Base-by-base conservation (phyloP, 1,140 invertebrate genomes). In the Drusus annulatus region DNA sequence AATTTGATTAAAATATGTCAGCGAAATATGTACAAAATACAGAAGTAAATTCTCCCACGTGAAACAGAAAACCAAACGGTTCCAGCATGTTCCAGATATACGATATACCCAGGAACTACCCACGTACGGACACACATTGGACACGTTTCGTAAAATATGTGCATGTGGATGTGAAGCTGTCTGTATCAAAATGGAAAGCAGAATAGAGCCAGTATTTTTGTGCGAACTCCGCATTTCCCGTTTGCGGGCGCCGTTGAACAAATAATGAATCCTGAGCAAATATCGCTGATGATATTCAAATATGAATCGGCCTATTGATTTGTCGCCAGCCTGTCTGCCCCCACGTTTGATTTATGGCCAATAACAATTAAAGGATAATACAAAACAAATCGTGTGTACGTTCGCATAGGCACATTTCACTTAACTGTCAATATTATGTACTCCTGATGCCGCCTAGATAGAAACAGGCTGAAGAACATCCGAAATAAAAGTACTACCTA, bases 221-320 rank as follows among this genome's bases (percentile, higher is more conserved):
- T 15, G 56, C 17, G 23, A 19, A 60, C 0, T 17, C 17, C 19
- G 10, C 16, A 23, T 23, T 60, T 19, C 56, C 56, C 56, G 19
- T 23, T 60, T 23, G 54, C 19, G 54, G 54, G 19, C n/a, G 6
- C 5, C 3, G 54, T 17, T 56, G 54, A 21, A n/a, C 17, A 17
- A 25, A 28, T 52, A 52, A 71, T 71, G 68, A 71, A 52, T 71
- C 68, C 68, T 15, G 68, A 17, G 21, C 68, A 71, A 71, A 52
- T 51, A 51, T 51, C 25, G 17, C 8, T 23, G 68, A 71, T 71
- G 68, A 71, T 71, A 54, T 71, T 71, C 68, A 71, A 71, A 71
- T 52, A 71, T n/a, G 50, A 71, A 71, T 71, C 68, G 68, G 68
- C 68, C 45, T 16, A 52, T 71, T 71, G 68, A 71, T 54, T 71